These are phyloP conservation scores for Cerceris rybyensis DNA, from an alignment of 2,888 invertebrate species.

Conservation along the genomic window DNA sequence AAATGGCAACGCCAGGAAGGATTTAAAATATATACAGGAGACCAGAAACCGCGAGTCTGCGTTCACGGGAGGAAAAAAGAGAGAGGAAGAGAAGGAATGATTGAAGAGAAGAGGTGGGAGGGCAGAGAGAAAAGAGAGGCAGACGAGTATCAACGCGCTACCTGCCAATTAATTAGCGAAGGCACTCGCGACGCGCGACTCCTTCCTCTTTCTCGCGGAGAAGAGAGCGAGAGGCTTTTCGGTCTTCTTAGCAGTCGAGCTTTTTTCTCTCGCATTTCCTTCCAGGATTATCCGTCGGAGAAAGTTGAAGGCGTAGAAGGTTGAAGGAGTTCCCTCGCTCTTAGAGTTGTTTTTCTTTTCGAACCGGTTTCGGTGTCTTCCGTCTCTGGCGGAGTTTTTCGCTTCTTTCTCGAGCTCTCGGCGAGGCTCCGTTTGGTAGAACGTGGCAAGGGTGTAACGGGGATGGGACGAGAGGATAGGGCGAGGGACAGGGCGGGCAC, in stretches of 20 bases:
- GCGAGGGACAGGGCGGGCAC: no score
- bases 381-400: background rate
- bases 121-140: background rate
- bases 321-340: background rate
- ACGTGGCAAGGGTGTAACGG: background rate
- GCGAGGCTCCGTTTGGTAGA: background rate
- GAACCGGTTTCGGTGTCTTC: background rate
- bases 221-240: background rate
- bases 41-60: no score
- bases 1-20: constrained; percentile 21
- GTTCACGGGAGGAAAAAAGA: no score
- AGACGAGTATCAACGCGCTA: constrained; percentile 23
- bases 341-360: background rate
- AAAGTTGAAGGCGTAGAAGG: background rate
- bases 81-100: no score
- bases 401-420: background rate
- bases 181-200: background rate
- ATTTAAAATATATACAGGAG: constrained; percentile 37
- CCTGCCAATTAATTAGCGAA: constrained; percentile 50
- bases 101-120: no score
- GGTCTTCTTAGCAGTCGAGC: background rate
- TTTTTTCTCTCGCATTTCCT: background rate
- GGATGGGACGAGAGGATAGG: no score
- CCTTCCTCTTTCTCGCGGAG: background rate
- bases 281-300: background rate